Evolutionary conservation across 2,888 invertebrate species (phyloP).

Genomic region (Meghimatium bilineatum): DNA sequence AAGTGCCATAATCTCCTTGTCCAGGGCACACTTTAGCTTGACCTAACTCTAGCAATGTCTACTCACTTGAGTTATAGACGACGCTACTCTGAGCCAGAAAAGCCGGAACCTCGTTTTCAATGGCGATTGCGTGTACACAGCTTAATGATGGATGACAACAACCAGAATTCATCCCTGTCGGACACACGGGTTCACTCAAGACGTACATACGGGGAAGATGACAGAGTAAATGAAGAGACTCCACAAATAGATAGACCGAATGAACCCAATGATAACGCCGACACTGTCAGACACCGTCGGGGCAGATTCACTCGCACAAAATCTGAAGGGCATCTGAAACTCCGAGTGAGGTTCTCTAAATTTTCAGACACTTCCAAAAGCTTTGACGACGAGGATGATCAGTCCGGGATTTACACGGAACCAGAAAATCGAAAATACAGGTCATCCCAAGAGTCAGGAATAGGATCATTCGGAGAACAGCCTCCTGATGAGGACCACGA

Average conservation of each 20-base stretch:
- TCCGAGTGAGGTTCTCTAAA: constrained; percentile 37
- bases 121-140: constrained; percentile 46
- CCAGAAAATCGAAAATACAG: not conserved
- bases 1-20: not conserved
- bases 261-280: not conserved
- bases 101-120: constrained; percentile 39
- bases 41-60: constrained; percentile 1
- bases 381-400: constrained; percentile 24
- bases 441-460: constrained; percentile 7
- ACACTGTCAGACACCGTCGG: not conserved
- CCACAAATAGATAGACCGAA: not conserved
- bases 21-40: not conserved
- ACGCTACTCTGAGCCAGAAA: constrained; percentile 37
- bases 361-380: constrained; percentile 18
- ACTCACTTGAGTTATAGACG: constrained; percentile 26
- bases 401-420: not conserved
- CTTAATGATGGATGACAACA: constrained; percentile 41
- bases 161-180: not conserved
- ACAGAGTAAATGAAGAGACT: not conserved
- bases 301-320: constrained; percentile 38
- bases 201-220: not conserved
- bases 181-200: constrained; percentile 9
- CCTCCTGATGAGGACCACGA: not conserved
- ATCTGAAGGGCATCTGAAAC: constrained; percentile 41
- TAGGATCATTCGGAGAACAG: constrained; percentile 10